Evolutionary conservation across 2,113 vertebrate species (phyloP).

Genomic region (Alethe diademata): DNA sequence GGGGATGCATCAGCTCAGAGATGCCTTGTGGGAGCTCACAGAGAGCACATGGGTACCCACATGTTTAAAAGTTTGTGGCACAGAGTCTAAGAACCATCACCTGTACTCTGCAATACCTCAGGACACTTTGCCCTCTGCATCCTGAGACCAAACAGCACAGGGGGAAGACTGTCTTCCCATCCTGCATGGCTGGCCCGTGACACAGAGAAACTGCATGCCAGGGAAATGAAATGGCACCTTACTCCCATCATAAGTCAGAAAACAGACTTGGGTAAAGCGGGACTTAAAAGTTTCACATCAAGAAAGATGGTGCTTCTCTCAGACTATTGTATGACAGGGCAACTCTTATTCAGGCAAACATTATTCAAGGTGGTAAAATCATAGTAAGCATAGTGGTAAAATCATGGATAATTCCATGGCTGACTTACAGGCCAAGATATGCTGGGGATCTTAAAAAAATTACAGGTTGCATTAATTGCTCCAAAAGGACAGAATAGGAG

Average conservation of each 20-base stretch:
- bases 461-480: conserved; percentile 7
- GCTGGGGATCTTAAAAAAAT: neutral
- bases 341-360: neutral
- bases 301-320: neutral
- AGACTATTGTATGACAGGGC: neutral
- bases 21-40: neutral
- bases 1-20: neutral
- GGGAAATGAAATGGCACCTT: neutral
- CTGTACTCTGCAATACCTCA: neutral
- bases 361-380: neutral
- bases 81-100: neutral
- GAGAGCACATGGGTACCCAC: neutral
- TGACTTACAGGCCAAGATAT: neutral
- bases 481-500: neutral
- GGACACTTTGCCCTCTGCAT: neutral
- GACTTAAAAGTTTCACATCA: neutral
- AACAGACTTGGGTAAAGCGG: neutral
- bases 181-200: neutral
- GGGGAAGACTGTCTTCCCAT: neutral
- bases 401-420: neutral
- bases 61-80: neutral
- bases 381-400: neutral
- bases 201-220: neutral
- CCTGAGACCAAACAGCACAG: neutral
- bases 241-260: neutral